These are phyloP conservation scores for Mesorhabditis sp. DNA, from an alignment of 2,888 invertebrate species.

Conservation along the genomic window DNA sequence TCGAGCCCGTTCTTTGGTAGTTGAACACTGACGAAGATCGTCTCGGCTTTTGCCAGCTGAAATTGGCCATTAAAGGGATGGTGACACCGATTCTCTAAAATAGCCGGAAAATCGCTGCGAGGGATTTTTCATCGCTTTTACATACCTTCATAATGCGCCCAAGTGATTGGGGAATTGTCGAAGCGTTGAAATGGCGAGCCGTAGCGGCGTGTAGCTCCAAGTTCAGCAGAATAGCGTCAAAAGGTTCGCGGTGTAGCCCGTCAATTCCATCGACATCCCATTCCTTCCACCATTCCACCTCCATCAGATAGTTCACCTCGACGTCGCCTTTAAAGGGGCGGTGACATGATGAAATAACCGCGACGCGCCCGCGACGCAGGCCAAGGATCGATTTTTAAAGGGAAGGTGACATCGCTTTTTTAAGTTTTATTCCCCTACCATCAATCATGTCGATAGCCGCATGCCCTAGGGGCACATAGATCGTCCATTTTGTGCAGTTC, in stretches of 20 bases:
- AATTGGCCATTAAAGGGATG: not conserved
- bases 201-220: not conserved
- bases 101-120: too few relatives aligned
- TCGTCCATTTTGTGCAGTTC: not conserved
- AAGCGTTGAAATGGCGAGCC: too few relatives aligned
- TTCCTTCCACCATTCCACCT: not conserved
- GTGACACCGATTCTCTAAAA: too few relatives aligned
- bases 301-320: conserved; percentile 6
- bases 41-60: not conserved
- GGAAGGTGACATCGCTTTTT: too few relatives aligned
- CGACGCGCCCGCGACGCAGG: too few relatives aligned
- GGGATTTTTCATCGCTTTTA: too few relatives aligned
- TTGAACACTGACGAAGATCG: not conserved
- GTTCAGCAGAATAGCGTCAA: not conserved
- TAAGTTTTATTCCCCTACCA: conserved; percentile 1
- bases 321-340: not conserved
- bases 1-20: not conserved
- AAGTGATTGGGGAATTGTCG: too few relatives aligned
- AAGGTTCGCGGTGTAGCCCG: not conserved
- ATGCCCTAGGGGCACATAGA: not conserved
- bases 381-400: not conserved
- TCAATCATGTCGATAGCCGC: not conserved
- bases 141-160: too few relatives aligned
- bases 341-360: too few relatives aligned
- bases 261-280: not conserved